A percentile compares a stretch with the other conserved stretches of the same genome.
Evolutionary conservation across 2,113 vertebrate genomes (phyloP).

Genomic region (Hypanus sabinus): DNA sequence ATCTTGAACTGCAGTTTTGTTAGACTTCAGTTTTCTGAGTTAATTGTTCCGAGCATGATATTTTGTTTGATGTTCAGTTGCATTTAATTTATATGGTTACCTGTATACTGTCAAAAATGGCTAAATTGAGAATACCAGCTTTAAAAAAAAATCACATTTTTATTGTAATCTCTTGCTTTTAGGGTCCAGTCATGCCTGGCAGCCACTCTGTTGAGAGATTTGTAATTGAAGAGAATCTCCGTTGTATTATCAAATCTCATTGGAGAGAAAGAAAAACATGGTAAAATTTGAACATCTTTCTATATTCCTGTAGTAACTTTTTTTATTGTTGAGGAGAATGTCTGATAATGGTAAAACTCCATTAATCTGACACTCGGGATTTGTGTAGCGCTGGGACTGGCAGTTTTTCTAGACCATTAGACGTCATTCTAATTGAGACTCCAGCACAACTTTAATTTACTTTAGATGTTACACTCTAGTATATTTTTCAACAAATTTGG

Average conservation of each 20-base stretch:
- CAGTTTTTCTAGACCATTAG: too few species aligned
- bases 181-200: constrained; percentile 97
- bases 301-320: not conserved
- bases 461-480: too few species aligned
- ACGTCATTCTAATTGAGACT: too few species aligned
- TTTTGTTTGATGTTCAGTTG: not conserved
- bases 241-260: constrained; percentile 91
- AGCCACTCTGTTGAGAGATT: constrained; percentile 93
- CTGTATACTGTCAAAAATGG: not conserved
- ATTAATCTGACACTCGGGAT: too few species aligned
- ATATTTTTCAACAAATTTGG: too few species aligned
- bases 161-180: constrained; percentile 39
- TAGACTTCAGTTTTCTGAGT: not conserved
- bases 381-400: too few species aligned
- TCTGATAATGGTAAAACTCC: not conserved
- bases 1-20: not conserved
- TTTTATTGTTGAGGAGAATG: not conserved
- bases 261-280: constrained; percentile 94
- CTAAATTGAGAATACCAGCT: not conserved
- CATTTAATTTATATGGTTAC: not conserved
- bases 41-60: not conserved
- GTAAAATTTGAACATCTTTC: constrained; percentile 52
- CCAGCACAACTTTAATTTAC: too few species aligned
- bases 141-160: not conserved
- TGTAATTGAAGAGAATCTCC: constrained; percentile 95